Evolutionary conservation across 2,797 vertebrate species (phyloP), one percentile per base, ranked within the genome.

Genomic region (Psittacula echo): DNA sequence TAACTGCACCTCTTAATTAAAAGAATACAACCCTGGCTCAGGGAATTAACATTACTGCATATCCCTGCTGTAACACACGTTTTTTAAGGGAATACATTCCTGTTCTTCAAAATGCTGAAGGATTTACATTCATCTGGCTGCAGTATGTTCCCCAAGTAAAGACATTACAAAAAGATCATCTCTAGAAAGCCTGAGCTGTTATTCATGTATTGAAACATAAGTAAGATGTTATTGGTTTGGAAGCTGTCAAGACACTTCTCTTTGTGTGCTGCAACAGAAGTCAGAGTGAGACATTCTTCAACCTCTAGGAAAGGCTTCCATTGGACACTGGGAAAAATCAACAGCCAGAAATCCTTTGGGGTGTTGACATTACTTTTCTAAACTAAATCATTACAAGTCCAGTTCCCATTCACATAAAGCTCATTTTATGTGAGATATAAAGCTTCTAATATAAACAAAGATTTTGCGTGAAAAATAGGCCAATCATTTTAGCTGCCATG

Each of bases 41-140:
- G 74, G 3, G 65, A 51, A 82, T 71, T n/a, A 95, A 90, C 94
- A 96, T 97, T 97, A 44, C 88, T 81, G 89, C 74, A 83, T 79
- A 67, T 70, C 96, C 94, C 96, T 92, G 91, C 56, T 97, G 95
- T 74, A 95, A 61, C 96, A 94, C 95, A 97, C 98, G 96, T 98
- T 98, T 97, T 97, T 96, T 97, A 98, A 91, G 97, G 98, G 94
- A 90, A 78, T 94, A 23, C 77, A 97, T 97, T 97, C 96, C 95
- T 97, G 77, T 39, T 95, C 93, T 85, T 95, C 90, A 90, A 67
- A 82, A 73, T 26, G 65, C 90, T 95, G 95, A 90, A 53, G 90
- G 97, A 98, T 98, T 98, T 97, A 85, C 85, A 89, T 92, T 97
- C 97, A 96, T 98, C 96, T 93, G 97, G 97, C 90, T 95, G 89